Base-by-base conservation (phyloP, 2,888 invertebrate genomes). In the Eristalis pertinax region DNA sequence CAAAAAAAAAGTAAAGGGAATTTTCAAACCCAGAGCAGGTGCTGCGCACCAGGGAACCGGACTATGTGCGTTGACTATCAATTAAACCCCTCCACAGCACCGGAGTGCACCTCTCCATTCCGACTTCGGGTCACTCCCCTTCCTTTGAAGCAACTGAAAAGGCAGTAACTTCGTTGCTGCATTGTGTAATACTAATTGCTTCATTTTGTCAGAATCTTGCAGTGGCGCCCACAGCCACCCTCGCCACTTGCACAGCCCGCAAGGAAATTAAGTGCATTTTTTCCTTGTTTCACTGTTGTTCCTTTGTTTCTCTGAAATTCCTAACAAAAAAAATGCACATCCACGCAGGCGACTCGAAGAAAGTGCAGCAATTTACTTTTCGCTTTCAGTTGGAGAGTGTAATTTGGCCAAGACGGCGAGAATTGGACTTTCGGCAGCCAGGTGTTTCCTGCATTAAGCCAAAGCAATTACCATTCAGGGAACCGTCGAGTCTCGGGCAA, bases 141-240 rank as follows among this genome's bases (percentile, higher is more conserved):
- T 32, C 13, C 56, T 24, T 69, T 56, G 69, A 38, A 58, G 58
- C 13, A 38, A 35, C 35, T 10, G 13, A 38, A 38, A 50, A 26
- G 15, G 64, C 62, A 79, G 70, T 67, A 43, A 74, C 68, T 86
- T 82, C 73, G 77, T 67, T 60, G 19, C 68, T 74, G 67, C 75
- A 73, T 83, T 83, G 78, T 83, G 62, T 79, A 50, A 68, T 75
- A 63, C 67, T 79, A 87, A 83, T 83, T 87, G 79, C 74, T 79
- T 75, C 75, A 83, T 79, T 87, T 69, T 83, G n/a, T 73, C 60
- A 58, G 65, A 63, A 50, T 65, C 43, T 43, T 32, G 4, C 22
- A 22, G 19, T 50, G 19, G 7, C 50, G 50, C 4, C n/a, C 19
- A 50, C 50, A 8, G 2, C 8, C 19, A n/a, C 7, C 50, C 19